These are phyloP conservation scores for Microhierax caerulescens DNA, from an alignment of 2,797 vertebrate genomes.

Conservation along the genomic window DNA sequence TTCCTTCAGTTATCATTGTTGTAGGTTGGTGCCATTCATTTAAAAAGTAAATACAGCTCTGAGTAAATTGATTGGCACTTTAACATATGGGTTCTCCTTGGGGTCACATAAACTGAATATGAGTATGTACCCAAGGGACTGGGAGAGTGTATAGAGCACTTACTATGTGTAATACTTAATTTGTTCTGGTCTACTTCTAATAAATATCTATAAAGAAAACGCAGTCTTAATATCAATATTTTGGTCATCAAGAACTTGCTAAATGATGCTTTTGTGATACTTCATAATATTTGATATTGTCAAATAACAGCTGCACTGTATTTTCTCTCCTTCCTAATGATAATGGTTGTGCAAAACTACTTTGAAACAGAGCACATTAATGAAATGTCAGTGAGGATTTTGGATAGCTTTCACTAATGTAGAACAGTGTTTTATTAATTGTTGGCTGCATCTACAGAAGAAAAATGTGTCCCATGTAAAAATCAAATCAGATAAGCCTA, in stretches of 20 bases:
- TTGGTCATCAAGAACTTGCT: background rate
- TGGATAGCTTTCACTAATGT: background rate
- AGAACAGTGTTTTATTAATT: background rate
- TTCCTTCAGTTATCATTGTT: background rate
- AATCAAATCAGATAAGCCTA: background rate
- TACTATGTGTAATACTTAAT: background rate
- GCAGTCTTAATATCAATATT: background rate
- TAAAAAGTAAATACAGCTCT: background rate
- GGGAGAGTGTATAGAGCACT: background rate
- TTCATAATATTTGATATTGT: background rate
- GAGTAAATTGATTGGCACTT: background rate
- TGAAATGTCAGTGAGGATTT: background rate
- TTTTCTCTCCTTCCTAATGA: background rate
- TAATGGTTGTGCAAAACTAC: background rate
- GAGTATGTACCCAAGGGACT: background rate
- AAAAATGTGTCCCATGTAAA: background rate
- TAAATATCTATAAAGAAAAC: background rate
- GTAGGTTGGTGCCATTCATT: background rate
- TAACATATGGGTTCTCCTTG: background rate
- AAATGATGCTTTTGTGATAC: background rate
- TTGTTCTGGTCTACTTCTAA: background rate
- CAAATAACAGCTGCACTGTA: background rate
- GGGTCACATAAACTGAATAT: background rate
- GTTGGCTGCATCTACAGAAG: conserved; percentile 13
- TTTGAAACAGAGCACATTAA: background rate